These are phyloP conservation scores for Elaphurus davidianus DNA, from an alignment of 2,113 vertebrate species.

Conservation along the genomic window DNA sequence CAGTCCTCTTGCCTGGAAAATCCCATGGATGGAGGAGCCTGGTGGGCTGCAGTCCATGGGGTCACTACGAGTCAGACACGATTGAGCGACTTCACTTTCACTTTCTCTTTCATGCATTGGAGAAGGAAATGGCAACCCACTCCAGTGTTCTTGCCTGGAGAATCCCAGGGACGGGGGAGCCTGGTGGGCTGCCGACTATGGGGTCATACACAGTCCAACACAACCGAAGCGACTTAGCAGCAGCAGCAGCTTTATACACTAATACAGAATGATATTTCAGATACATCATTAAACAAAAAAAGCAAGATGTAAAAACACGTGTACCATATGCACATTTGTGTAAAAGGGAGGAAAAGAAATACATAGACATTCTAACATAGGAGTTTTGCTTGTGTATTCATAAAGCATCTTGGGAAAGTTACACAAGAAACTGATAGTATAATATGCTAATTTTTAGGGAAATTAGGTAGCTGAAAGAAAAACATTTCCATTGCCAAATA, in stretches of 20 bases:
- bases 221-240: too few relatives aligned
- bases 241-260: background rate
- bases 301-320: background rate
- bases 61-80: too few relatives aligned
- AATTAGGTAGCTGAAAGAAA: background rate
- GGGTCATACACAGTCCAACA: too few relatives aligned
- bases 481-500: background rate
- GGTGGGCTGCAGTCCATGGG: too few relatives aligned
- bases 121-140: too few relatives aligned
- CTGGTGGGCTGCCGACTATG: too few relatives aligned
- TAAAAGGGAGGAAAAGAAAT: background rate
- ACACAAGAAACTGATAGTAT: background rate
- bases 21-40: too few relatives aligned
- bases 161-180: too few relatives aligned
- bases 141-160: too few relatives aligned
- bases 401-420: background rate
- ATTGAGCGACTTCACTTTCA: too few relatives aligned
- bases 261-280: background rate
- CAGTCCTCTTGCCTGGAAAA: too few relatives aligned
- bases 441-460: background rate
- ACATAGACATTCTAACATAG: background rate
- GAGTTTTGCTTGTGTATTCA: background rate
- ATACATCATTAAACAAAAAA: background rate
- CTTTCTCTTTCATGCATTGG: too few relatives aligned
- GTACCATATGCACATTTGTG: background rate